Conservation (phyloP, 2,797 vertebrate species). For the Typhlichthys eigenmanni region DNA sequence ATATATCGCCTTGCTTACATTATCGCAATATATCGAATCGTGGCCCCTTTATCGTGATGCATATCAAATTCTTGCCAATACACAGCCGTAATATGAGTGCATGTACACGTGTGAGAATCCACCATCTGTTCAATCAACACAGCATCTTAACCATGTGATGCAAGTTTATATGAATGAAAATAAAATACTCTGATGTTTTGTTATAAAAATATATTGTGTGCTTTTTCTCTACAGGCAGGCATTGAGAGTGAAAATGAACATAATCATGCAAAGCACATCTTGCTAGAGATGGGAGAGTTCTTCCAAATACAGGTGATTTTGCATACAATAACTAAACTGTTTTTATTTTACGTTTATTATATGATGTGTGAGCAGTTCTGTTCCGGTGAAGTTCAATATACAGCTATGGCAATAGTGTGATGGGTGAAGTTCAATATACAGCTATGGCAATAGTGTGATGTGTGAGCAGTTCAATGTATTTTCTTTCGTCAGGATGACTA, state of each 20-base stretch:
- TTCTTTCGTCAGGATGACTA: constrained; percentile 86
- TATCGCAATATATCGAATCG: too few species aligned
- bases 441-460: not conserved
- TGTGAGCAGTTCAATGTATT: not conserved
- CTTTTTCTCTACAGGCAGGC: constrained; percentile 75
- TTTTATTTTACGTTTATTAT: not conserved
- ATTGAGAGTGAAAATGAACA: constrained; percentile 87
- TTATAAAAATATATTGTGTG: not conserved
- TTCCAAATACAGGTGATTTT: constrained; percentile 92
- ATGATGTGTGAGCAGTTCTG: not conserved
- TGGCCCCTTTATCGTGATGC: too few species aligned
- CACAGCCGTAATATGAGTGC: too few species aligned
- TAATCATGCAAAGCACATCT: constrained; percentile 84
- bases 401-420: too few species aligned
- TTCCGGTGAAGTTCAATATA: too few species aligned
- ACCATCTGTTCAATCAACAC: too few species aligned
- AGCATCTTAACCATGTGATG: too few species aligned
- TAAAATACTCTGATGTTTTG: constrained; percentile 2
- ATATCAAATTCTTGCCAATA: too few species aligned
- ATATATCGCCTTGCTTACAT: too few species aligned
- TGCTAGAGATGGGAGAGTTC: constrained; percentile 96
- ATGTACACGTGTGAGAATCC: too few species aligned
- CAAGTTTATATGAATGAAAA: not conserved
- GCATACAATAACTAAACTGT: not conserved
- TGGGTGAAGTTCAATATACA: too few species aligned